These are phyloP conservation scores for Ahaetulla prasina DNA, from an alignment of 2,113 vertebrate species.

Conservation along the genomic window DNA sequence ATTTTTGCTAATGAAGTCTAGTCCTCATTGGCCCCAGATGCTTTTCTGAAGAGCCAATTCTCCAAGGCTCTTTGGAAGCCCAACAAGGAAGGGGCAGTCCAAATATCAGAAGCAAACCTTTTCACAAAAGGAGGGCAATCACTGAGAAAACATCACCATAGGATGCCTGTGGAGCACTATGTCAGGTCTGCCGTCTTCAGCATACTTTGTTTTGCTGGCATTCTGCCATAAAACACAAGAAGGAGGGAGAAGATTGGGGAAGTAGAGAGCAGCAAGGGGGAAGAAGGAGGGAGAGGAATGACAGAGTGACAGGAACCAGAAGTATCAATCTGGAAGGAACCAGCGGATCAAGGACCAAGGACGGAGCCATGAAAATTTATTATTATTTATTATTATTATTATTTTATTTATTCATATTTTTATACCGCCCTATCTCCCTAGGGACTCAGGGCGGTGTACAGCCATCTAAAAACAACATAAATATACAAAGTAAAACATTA, in stretches of 20 bases:
- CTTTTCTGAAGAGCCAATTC: neutral
- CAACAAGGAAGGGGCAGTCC: neutral
- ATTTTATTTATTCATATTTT: too few species aligned
- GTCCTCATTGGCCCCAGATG: neutral
- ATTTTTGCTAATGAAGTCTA: neutral
- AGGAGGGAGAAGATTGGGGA: neutral
- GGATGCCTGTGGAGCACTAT: neutral
- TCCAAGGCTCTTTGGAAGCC: neutral
- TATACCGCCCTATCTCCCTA: too few species aligned
- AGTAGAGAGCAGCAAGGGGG: neutral
- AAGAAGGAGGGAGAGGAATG: neutral
- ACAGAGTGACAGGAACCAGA: neutral
- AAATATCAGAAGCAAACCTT: neutral
- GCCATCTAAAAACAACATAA: too few species aligned
- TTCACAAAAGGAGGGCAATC: neutral
- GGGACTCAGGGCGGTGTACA: too few species aligned
- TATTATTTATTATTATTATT: too few species aligned
- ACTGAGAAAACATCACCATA: neutral
- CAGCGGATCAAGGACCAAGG: too few species aligned
- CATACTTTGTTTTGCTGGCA: neutral
- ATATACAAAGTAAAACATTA: too few species aligned
- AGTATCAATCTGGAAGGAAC: neutral
- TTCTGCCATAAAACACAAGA: neutral
- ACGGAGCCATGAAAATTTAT: neutral
- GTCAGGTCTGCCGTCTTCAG: neutral